Base-by-base conservation (phyloP, 2,888 invertebrate species). In the Ferrisia virgata region DNA sequence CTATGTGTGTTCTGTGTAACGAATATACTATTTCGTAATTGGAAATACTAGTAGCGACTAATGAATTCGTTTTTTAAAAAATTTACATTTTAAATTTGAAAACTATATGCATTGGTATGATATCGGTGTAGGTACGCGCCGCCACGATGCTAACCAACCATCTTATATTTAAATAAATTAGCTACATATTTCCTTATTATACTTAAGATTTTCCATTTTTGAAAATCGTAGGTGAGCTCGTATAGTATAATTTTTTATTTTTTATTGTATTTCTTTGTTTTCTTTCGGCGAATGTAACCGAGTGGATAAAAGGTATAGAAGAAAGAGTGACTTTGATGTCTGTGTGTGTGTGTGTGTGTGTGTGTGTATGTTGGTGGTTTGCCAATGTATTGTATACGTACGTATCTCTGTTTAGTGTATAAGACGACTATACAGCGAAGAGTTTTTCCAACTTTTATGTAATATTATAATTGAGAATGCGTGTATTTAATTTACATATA, bases 401-500 rank as follows among this genome's bases (percentile, higher is more conserved):
- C n/a, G n/a, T n/a, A n/a, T n/a, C n/a, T n/a, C n/a, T n/a, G n/a
- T n/a, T n/a, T n/a, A n/a, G n/a, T n/a, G n/a, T n/a, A n/a, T n/a
- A n/a, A n/a, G n/a, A n/a, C n/a, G n/a, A n/a, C n/a, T n/a, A 33
- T 25, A 33, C 33, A 15, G 6, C 72, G 72, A 0, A 33, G 72
- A 18, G 15, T 76, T 58, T 76, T 76, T 36, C 72, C 36, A 36
- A 36, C 72, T 18, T 76, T 76, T 33, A 9, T 69, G 8, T 69
- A 33, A 69, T 28, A 28, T 33, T 28, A 15, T 76, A 76, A 76
- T 76, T 76, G 72, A 76, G 72, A 76, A 76, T 76, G 72, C 72
- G n/a, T 76, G 72, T 76, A 76, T 76, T 76, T 76, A 76, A 76
- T 76, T 76, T 76, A 76, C 72, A 76, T 76, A 76, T 36, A 76